These are phyloP conservation scores for Carabus problematicus DNA, from an alignment of 2,888 invertebrate genomes.

Conservation along the genomic window DNA sequence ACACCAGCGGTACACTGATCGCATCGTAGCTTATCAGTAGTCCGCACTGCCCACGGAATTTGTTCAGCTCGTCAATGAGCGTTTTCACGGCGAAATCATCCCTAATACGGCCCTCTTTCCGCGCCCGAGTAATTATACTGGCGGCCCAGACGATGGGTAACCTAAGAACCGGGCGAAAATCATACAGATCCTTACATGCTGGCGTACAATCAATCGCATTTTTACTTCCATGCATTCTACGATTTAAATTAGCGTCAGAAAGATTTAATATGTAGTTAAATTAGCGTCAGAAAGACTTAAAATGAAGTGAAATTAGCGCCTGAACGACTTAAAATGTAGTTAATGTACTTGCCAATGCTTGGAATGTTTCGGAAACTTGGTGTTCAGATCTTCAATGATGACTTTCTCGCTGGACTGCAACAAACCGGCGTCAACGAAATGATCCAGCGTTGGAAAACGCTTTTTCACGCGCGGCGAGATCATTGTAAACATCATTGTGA, in stretches of 20 bases:
- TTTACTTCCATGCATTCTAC: too few species aligned
- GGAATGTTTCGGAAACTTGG: conserved; percentile 82
- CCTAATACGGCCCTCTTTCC: conserved; percentile 88
- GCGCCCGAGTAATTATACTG: conserved; percentile 85
- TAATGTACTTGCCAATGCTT: conserved; percentile 76
- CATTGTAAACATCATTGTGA: conserved; percentile 87
- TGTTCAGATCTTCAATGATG: conserved; percentile 79
- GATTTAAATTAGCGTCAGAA: too few species aligned
- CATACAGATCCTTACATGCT: too few species aligned
- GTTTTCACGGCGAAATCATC: conserved; percentile 94
- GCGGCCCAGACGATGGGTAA: conserved; percentile 92
- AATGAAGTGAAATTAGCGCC: too few species aligned
- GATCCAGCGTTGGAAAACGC: conserved; percentile 82
- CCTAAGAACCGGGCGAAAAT: conserved; percentile 60
- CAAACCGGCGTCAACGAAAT: conserved; percentile 85
- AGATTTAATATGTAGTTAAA: too few species aligned
- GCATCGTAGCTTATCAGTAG: conserved; percentile 79
- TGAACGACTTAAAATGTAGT: too few species aligned
- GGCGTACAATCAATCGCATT: too few species aligned
- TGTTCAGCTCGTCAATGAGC: conserved; percentile 85
- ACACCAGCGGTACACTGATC: conserved; percentile 81
- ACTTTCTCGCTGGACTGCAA: conserved; percentile 80
- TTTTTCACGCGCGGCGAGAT: conserved; percentile 89
- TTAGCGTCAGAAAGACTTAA: too few species aligned
- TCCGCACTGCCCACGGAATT: conserved; percentile 82